Percentiles rank a stretch among this genome's conserved stretches.
These are phyloP conservation scores for Drosophila simulans DNA, from an alignment of 1,140 invertebrate genomes.

Conservation along the genomic window DNA sequence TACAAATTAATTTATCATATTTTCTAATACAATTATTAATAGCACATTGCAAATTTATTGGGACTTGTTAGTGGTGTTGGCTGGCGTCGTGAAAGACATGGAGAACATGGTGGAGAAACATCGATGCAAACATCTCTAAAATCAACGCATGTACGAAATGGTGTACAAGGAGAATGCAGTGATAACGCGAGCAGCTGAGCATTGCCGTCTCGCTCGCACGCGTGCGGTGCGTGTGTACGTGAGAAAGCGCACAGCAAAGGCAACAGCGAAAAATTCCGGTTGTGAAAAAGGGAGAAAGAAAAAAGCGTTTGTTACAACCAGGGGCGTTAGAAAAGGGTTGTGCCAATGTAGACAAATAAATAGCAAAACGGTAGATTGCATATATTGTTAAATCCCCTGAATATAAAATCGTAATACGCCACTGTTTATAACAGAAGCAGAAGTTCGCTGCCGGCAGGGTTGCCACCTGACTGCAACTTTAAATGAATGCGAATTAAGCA, in stretches of 20 bases:
- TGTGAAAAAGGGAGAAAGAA: constrained; percentile 52
- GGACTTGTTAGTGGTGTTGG: too few species aligned
- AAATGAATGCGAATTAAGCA: constrained; percentile 28
- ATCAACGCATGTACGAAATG: constrained; percentile 61
- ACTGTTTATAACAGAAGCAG: background rate
- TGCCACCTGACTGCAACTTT: constrained; percentile 49
- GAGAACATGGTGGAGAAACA: too few species aligned
- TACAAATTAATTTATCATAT: too few species aligned
- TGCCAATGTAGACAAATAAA: constrained; percentile 22
- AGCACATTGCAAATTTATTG: too few species aligned
- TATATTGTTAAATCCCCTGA: background rate
- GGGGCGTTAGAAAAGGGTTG: background rate
- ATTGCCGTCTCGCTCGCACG: constrained; percentile 13
- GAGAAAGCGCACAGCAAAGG: constrained; percentile 72
- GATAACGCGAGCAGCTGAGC: constrained; percentile 76
- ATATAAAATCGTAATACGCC: background rate
- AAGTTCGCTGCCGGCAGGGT: constrained; percentile 30
- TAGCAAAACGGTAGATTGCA: background rate
- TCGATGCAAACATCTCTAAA: too few species aligned
- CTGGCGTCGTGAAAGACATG: too few species aligned
- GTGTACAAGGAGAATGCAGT: constrained; percentile 73
- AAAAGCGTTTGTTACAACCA: constrained; percentile 10
- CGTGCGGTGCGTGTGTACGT: constrained; percentile 50
- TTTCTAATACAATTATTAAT: too few species aligned
- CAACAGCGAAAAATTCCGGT: constrained; percentile 77